phyloP scores from a whole-genome alignment of 2,888 invertebrate species.

The Cheilosia pagana region DNA sequence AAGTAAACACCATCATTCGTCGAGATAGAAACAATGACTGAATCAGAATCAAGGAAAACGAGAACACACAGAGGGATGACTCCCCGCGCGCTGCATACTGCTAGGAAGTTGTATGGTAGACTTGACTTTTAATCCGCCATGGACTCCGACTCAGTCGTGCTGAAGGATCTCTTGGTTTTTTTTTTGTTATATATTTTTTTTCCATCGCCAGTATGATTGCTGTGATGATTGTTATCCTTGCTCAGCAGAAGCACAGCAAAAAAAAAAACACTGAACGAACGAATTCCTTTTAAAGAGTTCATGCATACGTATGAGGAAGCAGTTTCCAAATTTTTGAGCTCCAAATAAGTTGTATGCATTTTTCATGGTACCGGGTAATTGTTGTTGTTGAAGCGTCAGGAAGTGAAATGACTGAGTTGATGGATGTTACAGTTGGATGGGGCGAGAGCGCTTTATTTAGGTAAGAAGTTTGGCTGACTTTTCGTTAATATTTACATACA shows the following conservation, averaged over 20 bases:
- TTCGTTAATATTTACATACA: background rate
- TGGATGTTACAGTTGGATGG: background rate
- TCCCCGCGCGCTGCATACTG: background rate
- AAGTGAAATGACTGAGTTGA: background rate
- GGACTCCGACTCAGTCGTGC: slow-evolving; percentile 55
- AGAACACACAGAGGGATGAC: slow-evolving; percentile 5
- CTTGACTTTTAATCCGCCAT: slow-evolving; percentile 68
- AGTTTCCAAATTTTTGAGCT: slow-evolving; percentile 3
- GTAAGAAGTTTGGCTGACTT: background rate
- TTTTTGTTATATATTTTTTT: background rate
- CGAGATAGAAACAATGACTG: slow-evolving; percentile 39
- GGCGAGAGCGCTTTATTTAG: background rate
- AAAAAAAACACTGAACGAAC: background rate
- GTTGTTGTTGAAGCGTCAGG: background rate
- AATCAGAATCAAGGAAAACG: slow-evolving; percentile 49
- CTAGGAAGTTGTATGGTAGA: slow-evolving; percentile 24
- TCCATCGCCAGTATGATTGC: slow-evolving; percentile 36
- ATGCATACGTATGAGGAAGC: slow-evolving; percentile 33
- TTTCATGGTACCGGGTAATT: background rate
- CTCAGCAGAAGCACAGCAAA: slow-evolving; percentile 1
- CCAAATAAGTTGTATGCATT: slow-evolving; percentile 8
- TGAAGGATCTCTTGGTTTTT: slow-evolving; percentile 45
- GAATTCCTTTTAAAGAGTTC: slow-evolving; percentile 31
- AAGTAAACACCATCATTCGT: slow-evolving; percentile 46
- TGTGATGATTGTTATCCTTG: slow-evolving; percentile 51